These are phyloP conservation scores for Megalurothrips usitatus DNA, from an alignment of 2,888 invertebrate species.

Conservation along the genomic window DNA sequence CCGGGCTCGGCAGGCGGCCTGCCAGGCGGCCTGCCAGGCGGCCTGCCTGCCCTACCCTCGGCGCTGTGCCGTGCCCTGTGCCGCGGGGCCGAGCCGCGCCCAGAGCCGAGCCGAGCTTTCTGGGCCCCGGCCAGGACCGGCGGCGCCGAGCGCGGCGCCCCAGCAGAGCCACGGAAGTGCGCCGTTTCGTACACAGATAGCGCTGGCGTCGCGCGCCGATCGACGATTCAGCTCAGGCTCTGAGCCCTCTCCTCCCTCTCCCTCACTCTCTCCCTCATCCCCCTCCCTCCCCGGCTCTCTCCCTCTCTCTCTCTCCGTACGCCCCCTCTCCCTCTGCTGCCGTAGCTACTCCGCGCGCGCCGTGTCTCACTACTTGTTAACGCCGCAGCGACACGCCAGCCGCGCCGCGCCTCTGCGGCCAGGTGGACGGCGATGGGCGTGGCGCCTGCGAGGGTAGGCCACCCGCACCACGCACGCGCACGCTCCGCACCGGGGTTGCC, in stretches of 20 bases:
- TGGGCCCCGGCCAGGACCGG: not conserved
- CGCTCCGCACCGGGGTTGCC: no score
- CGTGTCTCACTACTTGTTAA: not conserved
- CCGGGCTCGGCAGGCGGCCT: not conserved
- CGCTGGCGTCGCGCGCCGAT: constrained; percentile 12
- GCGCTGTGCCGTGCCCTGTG: not conserved
- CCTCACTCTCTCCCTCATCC: constrained; percentile 27
- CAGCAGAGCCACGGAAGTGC: not conserved
- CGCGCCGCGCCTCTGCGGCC: no score
- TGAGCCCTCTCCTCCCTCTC: not conserved
- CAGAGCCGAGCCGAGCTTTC: not conserved
- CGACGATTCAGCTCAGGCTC: not conserved
- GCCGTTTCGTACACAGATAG: constrained; percentile 8
- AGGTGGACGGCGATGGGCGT: no score
- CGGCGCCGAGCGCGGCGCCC: not conserved
- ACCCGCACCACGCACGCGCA: no score
- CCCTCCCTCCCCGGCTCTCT: constrained; percentile 28
- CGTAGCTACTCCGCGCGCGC: no score
- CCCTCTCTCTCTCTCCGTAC: constrained; percentile 31
- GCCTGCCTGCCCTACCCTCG: not conserved
- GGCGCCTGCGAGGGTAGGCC: no score
- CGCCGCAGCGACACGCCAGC: not conserved
- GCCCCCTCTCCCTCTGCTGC: not conserved
- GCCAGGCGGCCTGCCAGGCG: not conserved
- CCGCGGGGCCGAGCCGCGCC: not conserved